phyloP scores from a whole-genome alignment of 2,888 invertebrate genomes.

The Pseudococcus viburni region DNA sequence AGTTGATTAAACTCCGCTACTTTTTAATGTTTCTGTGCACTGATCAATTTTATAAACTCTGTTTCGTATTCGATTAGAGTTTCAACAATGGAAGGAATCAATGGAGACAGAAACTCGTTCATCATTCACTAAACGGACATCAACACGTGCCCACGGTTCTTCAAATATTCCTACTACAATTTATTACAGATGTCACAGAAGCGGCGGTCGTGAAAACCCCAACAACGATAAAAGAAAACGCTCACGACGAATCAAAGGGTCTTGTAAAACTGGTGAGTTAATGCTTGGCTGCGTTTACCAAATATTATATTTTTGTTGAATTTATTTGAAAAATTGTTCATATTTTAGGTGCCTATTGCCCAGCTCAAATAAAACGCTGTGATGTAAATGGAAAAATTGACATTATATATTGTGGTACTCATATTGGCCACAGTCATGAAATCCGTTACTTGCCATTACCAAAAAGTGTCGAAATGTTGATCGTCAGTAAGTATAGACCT shows the following conservation, averaged over 20 bases:
- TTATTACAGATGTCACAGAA: background rate
- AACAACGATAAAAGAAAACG: background rate
- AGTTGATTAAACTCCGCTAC: background rate
- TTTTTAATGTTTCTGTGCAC: background rate
- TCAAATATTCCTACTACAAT: background rate
- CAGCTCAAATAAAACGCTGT: background rate
- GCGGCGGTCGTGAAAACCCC: background rate
- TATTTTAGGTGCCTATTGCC: background rate
- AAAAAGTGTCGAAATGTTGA: constrained; percentile 14
- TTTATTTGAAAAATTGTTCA: background rate
- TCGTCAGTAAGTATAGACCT: background rate
- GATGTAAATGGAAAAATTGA: background rate
- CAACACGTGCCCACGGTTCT: background rate
- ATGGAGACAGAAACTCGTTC: background rate
- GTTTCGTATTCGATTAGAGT: background rate
- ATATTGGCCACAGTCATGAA: background rate
- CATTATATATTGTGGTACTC: background rate
- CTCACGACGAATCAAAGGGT: background rate
- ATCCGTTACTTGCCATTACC: background rate
- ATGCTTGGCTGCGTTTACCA: background rate
- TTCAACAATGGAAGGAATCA: background rate
- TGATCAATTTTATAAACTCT: background rate
- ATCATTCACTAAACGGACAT: background rate
- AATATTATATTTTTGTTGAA: background rate
- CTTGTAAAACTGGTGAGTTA: background rate